Conservation (phyloP, 2,888 invertebrate species). For the Tanypteryx hageni region DNA sequence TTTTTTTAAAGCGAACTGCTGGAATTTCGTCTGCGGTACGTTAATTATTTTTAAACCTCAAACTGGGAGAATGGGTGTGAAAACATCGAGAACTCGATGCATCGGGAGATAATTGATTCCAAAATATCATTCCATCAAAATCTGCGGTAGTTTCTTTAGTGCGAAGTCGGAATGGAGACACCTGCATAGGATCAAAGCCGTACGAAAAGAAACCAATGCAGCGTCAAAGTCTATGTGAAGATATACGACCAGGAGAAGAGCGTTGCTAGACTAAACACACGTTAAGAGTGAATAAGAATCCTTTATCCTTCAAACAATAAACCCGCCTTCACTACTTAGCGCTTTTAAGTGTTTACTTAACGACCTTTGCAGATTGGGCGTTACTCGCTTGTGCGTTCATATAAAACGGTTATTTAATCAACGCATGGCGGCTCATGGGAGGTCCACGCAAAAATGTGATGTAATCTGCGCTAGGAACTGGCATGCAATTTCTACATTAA, state of each 20-base stretch:
- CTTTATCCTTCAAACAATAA: neutral
- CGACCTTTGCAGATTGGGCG: neutral
- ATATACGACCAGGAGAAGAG: neutral
- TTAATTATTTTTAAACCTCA: too few relatives aligned
- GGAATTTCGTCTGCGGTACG: too few relatives aligned
- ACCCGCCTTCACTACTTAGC: neutral
- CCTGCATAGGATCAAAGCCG: neutral
- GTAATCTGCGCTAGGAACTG: neutral
- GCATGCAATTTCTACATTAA: neutral
- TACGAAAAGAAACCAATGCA: neutral
- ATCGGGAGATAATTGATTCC: too few relatives aligned
- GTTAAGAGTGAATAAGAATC: neutral
- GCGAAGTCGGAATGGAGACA: too few relatives aligned
- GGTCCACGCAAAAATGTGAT: neutral
- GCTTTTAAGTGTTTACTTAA: neutral
- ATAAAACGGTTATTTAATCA: neutral
- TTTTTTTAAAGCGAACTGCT: too few relatives aligned
- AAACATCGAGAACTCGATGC: too few relatives aligned
- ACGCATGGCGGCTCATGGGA: neutral
- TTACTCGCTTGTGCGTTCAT: neutral
- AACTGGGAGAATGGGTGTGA: too few relatives aligned
- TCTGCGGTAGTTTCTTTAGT: too few relatives aligned
- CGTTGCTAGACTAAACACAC: neutral
- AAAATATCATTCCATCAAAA: too few relatives aligned
- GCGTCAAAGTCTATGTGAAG: neutral